Evolutionary conservation across 2,113 vertebrate species (phyloP), one percentile per base, ranked within the genome.

Genomic region (Carassius gibelio): DNA sequence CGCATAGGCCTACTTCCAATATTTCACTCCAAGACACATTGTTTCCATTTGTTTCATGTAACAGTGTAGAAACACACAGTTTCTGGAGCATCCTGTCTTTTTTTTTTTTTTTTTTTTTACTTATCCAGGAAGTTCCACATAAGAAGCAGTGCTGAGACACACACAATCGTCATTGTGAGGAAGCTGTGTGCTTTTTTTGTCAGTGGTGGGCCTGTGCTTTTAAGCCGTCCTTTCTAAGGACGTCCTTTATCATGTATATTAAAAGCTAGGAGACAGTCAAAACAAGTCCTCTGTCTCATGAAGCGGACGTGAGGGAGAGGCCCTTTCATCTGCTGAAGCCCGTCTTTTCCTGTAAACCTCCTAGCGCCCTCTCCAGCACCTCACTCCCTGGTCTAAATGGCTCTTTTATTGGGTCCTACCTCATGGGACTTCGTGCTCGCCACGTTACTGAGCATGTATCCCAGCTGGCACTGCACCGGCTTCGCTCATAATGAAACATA

Each of bases 181-280:
- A 72, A 77, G 71, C 81, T 13, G 21, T 36, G 57, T 42, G 50
- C 66, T 21, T 68, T n/a, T 82, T 78, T 26, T 66, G 76, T 78
- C n/a, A 26, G 59, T 71, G 61, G 68, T 75, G 68, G 34, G 48
- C 82, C 14, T 14, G 48, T 74, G 55, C 72, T 75, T 79, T 77
- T 34, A 64, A 50, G 83, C 36, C 50, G n/a, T 80, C 61, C 42
- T 45, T 85, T 83, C 55, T 21, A 23, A 75, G 69, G 86, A 82
- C 21, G 2, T 80, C 86, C 62, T 89, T 90, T 88, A 85, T 85
- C 88, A 87, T 91, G 86, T 84, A 84, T 84, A 88, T 90, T 86
- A 79, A 82, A 88, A 75, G 64, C 69, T 19, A 50, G 68, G 66
- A 59, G 38, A 69, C 82, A 86, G 86, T 88, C 81, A 84, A 85